These are phyloP conservation scores for Drosophila pandora DNA, from an alignment of 1,140 invertebrate genomes.

Conservation along the genomic window DNA sequence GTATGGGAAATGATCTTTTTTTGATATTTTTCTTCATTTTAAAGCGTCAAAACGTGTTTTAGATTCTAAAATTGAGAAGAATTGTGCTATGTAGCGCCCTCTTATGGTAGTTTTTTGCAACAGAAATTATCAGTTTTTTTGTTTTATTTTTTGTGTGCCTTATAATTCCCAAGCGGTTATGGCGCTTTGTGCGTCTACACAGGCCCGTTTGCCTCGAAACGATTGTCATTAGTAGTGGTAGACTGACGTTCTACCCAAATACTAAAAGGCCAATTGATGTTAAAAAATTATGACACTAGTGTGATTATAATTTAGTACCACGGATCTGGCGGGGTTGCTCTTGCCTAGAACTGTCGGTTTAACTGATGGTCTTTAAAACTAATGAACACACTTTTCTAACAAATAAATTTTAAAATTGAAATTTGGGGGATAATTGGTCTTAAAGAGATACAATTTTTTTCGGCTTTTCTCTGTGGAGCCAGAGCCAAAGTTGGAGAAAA, in stretches of 20 bases:
- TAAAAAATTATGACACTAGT: conserved; percentile 75
- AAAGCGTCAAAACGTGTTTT: neutral
- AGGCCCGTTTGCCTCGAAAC: neutral
- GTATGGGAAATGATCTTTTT: conserved; percentile 43
- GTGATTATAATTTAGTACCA: conserved; percentile 82
- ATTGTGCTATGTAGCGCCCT: neutral
- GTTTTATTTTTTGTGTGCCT: conserved; percentile 13
- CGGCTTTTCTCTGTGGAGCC: neutral
- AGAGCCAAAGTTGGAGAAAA: neutral
- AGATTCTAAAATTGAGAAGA: neutral
- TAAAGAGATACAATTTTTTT: neutral
- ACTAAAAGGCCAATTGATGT: conserved; percentile 83
- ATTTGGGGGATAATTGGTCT: neutral
- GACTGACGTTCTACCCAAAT: conserved; percentile 83
- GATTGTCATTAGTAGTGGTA: conserved; percentile 82
- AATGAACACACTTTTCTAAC: conserved; percentile 57
- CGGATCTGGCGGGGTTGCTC: conserved; percentile 83
- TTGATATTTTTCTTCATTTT: neutral
- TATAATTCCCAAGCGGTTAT: conserved; percentile 62
- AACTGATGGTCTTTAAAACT: conserved; percentile 80
- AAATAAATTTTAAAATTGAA: conserved; percentile 40
- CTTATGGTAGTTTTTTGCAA: neutral
- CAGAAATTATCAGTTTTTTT: conserved; percentile 51
- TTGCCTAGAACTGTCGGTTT: conserved; percentile 80
- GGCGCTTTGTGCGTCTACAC: neutral